Evolutionary conservation across 2,113 vertebrate species (phyloP).

Genomic region (Pithys albifrons): DNA sequence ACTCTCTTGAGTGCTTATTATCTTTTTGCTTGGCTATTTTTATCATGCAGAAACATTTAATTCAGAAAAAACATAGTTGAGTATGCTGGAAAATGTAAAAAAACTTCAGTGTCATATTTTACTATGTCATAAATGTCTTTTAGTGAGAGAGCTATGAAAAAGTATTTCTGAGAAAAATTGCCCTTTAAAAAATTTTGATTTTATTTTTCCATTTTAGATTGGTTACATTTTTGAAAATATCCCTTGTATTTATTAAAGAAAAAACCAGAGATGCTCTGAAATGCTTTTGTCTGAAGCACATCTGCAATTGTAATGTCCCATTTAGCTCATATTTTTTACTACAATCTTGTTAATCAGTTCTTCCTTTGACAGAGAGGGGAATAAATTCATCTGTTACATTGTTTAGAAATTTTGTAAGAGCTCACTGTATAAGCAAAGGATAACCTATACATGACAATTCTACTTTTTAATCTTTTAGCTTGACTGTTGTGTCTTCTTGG

Average conservation of each 20-base stretch:
- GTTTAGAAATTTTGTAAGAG: background rate
- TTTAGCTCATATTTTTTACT: background rate
- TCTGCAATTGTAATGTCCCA: background rate
- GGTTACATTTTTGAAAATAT: background rate
- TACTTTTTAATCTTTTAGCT: background rate
- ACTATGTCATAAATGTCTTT: background rate
- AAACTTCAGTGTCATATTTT: background rate
- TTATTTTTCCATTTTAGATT: background rate
- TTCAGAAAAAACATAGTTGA: background rate
- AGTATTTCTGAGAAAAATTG: background rate
- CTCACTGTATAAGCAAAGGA: background rate
- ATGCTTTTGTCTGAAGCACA: background rate
- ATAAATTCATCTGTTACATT: background rate
- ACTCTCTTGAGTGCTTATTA: background rate
- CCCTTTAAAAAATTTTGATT: background rate
- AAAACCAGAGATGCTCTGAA: background rate
- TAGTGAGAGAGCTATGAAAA: background rate
- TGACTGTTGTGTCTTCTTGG: background rate
- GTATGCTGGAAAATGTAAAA: background rate
- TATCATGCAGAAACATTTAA: background rate
- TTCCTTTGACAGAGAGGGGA: background rate
- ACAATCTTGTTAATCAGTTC: background rate
- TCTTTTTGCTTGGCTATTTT: background rate
- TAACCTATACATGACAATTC: background rate
- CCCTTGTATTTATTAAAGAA: background rate